Evolutionary conservation across 2,113 vertebrate species (phyloP), one percentile per base, ranked within the genome.

Genomic region (Dromaius novaehollandiae): DNA sequence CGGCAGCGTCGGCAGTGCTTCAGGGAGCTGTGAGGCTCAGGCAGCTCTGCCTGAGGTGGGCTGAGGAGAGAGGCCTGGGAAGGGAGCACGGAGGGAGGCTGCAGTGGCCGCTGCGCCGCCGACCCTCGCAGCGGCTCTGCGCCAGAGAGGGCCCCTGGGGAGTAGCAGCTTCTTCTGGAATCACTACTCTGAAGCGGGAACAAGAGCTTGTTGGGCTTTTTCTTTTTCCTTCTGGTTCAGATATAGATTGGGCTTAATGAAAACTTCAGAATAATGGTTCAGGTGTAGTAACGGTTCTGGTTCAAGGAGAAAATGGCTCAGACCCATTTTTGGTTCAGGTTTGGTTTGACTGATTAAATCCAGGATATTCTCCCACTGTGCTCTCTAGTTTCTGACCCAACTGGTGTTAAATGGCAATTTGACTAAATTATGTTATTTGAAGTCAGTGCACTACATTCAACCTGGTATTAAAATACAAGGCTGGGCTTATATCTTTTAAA

Each of bases 401-500:
- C 75, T 89, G 65, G 21, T 79, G 55, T 81, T 28, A 86, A 92
- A 90, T 26, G 80, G 60, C 76, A 36, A 34, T 95, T 86, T 86
- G 71, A 75, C 82, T 83, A 81, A 93, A 96, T 83, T 86, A 82
- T 60, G 44, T 91, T 94, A 83, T 91, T 93, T 91, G 28, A 86
- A 93, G 80, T 53, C 22, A 69, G 42, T 34, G 78, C 44, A 51
- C 75, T 93, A 84, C 68, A 58, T 90, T 95, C 71, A 89, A 81
- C 87, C 93, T 86, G 56, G 46, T 86, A 88, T 83, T 92, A 83
- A 95, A 93, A 88, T 42, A 75, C 68, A 86, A 74, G 78, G 83
- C 82, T 91, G 79, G 86, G 42, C 58, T 96, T 92, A 60, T 95
- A 89, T 95, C 94, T 95, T 94, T 86, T 95, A 88, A 84, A 96